These are phyloP conservation scores for Arctia plantaginis DNA, from an alignment of 2,888 invertebrate species.

Conservation along the genomic window DNA sequence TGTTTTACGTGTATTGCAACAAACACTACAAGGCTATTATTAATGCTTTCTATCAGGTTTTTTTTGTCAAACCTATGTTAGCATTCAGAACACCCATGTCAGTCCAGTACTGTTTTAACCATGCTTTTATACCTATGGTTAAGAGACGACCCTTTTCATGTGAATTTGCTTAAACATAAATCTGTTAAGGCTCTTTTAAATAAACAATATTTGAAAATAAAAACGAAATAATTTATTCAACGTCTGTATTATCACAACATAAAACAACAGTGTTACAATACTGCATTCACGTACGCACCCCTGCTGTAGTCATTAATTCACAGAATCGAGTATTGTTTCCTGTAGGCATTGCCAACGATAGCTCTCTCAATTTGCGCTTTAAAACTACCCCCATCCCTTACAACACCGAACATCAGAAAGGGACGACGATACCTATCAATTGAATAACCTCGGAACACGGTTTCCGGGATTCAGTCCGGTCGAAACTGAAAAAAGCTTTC, in stretches of 20 bases:
- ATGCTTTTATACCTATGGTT: no score
- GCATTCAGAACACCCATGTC: no score
- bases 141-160: not conserved
- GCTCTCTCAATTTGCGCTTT: constrained; percentile 79
- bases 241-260: constrained; percentile 7
- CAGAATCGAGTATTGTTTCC: constrained; percentile 85
- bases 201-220: not conserved
- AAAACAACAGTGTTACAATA: constrained; percentile 36
- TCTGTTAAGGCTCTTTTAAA: not conserved
- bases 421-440: constrained; percentile 56
- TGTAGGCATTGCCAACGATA: constrained; percentile 75
- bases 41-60: no score
- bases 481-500: constrained; percentile 77
- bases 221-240: not conserved
- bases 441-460: constrained; percentile 57
- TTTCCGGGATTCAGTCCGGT: constrained; percentile 77
- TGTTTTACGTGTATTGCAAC: no score
- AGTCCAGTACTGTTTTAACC: no score
- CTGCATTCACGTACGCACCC: constrained; percentile 60
- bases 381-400: constrained; percentile 63
- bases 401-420: constrained; percentile 43
- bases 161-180: not conserved
- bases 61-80: no score
- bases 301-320: constrained; percentile 81
- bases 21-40: no score